Conservation (phyloP, 2,888 invertebrate species). For the Cyclophora albipunctata region DNA sequence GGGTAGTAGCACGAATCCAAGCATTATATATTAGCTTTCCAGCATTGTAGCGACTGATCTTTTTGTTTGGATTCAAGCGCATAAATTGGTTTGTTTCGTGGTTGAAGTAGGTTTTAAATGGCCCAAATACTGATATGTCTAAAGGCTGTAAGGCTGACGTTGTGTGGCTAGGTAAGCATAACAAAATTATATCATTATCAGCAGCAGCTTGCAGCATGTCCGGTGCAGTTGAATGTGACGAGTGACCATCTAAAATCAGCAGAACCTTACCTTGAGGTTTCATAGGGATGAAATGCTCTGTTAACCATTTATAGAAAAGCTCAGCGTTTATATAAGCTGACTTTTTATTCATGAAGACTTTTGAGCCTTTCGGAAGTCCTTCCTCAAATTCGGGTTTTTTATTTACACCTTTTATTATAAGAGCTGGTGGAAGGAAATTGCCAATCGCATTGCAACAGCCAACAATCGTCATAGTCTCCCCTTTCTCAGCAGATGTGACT, state of each 20-base stretch:
- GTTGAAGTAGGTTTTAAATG: too few species aligned
- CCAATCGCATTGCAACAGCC: constrained; percentile 38
- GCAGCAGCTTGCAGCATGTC: constrained; percentile 15
- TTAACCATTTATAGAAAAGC: constrained; percentile 13
- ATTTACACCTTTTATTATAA: constrained; percentile 10
- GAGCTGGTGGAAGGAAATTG: constrained; percentile 13
- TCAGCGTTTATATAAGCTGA: constrained; percentile 14
- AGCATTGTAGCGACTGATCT: too few species aligned
- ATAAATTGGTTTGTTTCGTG: too few species aligned
- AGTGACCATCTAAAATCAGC: constrained; percentile 3
- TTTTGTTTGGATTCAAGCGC: too few species aligned
- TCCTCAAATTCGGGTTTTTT: constrained; percentile 15
- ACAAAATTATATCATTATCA: constrained; percentile 10
- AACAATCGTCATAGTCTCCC: constrained; percentile 31
- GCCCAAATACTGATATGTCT: too few species aligned
- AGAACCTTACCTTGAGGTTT: constrained; percentile 15
- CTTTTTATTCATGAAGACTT: constrained; percentile 13
- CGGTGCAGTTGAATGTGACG: constrained; percentile 9
- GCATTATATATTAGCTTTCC: too few species aligned
- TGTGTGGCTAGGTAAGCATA: too few species aligned
- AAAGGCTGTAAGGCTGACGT: too few species aligned
- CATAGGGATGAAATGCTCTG: constrained; percentile 10
- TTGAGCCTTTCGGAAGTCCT: constrained; percentile 15
- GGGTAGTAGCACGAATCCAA: too few species aligned
- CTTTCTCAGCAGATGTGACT: constrained; percentile 34